These are phyloP conservation scores for Cydia pomonella DNA, from an alignment of 1,140 invertebrate species.

Conservation along the genomic window DNA sequence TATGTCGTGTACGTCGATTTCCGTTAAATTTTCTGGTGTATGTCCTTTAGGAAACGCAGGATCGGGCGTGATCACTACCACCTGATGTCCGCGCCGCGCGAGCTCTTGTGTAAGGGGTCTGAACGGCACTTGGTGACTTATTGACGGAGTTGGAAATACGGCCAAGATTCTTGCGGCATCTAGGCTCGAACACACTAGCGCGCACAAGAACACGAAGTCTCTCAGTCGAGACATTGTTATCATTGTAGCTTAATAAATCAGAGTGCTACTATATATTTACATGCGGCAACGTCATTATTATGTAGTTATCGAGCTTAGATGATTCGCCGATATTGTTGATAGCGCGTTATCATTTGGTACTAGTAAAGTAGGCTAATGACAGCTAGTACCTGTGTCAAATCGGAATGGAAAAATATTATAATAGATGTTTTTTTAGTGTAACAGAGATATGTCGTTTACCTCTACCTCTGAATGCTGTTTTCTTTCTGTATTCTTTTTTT, in stretches of 20 bases:
- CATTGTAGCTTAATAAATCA: not conserved
- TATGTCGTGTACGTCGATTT: slow-evolving; percentile 64
- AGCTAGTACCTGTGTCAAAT: too few relatives aligned
- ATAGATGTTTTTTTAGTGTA: too few relatives aligned
- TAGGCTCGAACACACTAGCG: slow-evolving; percentile 17
- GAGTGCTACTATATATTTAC: not conserved
- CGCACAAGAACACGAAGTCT: not conserved
- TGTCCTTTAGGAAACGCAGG: slow-evolving; percentile 52
- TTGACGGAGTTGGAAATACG: slow-evolving; percentile 45
- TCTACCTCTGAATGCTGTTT: too few relatives aligned
- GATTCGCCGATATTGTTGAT: too few relatives aligned
- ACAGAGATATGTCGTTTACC: too few relatives aligned
- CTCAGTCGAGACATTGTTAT: not conserved
- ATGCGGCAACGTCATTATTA: not conserved
- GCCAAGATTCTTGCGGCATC: slow-evolving; percentile 77
- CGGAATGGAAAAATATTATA: too few relatives aligned
- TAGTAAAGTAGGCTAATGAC: too few relatives aligned
- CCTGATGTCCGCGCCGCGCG: slow-evolving; percentile 74
- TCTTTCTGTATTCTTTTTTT: too few relatives aligned
- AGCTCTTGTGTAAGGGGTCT: slow-evolving; percentile 71
- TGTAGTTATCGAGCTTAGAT: not conserved
- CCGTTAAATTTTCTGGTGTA: slow-evolving; percentile 55
- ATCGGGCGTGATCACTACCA: slow-evolving; percentile 68
- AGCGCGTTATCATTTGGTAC: too few relatives aligned
- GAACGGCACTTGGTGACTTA: slow-evolving; percentile 82